These are phyloP conservation scores for Psephotus haematonotus DNA, from an alignment of 2,113 vertebrate genomes.

Conservation along the genomic window DNA sequence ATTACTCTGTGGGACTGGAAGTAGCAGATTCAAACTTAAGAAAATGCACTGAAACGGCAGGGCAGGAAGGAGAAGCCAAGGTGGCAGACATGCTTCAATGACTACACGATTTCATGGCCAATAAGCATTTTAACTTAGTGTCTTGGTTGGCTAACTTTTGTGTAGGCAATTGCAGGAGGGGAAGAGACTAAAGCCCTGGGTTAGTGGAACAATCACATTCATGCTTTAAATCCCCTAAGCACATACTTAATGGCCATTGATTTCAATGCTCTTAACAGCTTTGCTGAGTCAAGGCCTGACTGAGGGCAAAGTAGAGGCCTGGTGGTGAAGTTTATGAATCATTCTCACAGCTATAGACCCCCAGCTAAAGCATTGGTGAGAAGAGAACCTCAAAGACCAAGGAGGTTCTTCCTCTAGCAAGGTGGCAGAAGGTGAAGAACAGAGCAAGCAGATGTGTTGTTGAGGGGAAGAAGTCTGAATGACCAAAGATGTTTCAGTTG, in stretches of 20 bases:
- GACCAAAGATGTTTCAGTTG: not conserved
- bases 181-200: not conserved
- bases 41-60: not conserved
- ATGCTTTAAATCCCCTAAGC: conserved; percentile 6
- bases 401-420: not conserved
- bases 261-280: not conserved
- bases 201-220: not conserved
- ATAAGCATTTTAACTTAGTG: not conserved
- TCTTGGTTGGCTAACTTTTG: not conserved
- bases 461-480: not conserved
- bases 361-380: not conserved
- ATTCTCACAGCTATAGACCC: not conserved
- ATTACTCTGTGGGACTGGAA: fast-evolving
- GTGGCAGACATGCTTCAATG: not conserved
- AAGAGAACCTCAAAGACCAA: not conserved
- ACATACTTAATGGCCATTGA: not conserved
- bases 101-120: not conserved
- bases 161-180: not conserved
- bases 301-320: not conserved
- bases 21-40: not conserved
- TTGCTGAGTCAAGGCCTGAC: not conserved
- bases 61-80: not conserved
- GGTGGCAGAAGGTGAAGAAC: not conserved
- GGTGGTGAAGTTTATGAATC: not conserved
- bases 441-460: not conserved